A percentile compares a stretch with the other conserved stretches of the same genome.
Evolutionary conservation across 2,113 vertebrate species (phyloP).

Genomic region (Acrocephalus kingi): DNA sequence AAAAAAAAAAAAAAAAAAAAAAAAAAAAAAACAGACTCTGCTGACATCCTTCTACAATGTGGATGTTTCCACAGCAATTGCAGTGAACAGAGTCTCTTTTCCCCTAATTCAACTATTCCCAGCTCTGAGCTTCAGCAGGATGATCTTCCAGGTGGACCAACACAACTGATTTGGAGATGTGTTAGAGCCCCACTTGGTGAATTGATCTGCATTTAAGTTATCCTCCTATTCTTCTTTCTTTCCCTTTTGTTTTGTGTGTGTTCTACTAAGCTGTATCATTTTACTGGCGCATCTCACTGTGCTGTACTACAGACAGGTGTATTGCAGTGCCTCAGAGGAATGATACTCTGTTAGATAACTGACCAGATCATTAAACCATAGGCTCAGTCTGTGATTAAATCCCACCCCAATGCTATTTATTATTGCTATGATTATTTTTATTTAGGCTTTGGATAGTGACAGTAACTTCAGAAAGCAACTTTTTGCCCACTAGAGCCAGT

Average conservation of each 20-base stretch:
- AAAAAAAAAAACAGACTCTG: background rate
- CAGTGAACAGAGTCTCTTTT: background rate
- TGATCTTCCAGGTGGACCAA: background rate
- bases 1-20: too few relatives aligned
- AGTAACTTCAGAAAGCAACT: background rate
- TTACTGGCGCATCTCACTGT: background rate
- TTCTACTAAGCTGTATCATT: background rate
- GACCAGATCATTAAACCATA: background rate
- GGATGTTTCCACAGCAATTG: background rate
- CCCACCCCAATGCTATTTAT: background rate
- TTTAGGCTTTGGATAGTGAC: background rate
- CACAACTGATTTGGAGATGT: background rate
- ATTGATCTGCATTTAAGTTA: background rate
- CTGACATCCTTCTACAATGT: background rate
- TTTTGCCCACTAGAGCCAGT: background rate
- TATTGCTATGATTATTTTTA: background rate
- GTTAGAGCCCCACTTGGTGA: accelerated
- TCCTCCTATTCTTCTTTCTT: background rate
- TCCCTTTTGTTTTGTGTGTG: accelerated
- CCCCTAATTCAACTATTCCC: background rate
- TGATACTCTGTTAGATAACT: background rate
- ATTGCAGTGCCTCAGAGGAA: background rate
- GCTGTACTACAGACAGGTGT: background rate
- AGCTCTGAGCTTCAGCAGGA: background rate
- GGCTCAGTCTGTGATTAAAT: background rate